These are phyloP conservation scores for Lasioglossum lativentre DNA, from an alignment of 2,888 invertebrate species.

Conservation along the genomic window DNA sequence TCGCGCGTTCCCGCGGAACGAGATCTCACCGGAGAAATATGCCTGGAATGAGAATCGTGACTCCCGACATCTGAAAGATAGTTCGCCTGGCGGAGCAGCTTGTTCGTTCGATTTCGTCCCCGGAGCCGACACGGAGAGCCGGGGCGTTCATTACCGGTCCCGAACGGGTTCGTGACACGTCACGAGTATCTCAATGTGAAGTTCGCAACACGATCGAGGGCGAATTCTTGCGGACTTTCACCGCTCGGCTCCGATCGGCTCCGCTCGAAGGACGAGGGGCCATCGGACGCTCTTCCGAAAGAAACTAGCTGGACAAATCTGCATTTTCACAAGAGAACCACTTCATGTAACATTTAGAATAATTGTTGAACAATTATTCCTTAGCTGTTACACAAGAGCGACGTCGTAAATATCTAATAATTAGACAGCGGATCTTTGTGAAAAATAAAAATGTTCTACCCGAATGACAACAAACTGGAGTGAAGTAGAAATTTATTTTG, in stretches of 20 bases:
- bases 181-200: slow-evolving; percentile 77
- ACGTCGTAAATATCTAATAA: background rate
- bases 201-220: slow-evolving; percentile 75
- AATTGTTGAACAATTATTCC: background rate
- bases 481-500: too few relatives aligned
- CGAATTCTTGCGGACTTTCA: slow-evolving; percentile 75
- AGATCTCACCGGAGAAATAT: slow-evolving; percentile 19
- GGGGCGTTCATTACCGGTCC: slow-evolving; percentile 66
- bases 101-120: slow-evolving; percentile 33
- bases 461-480: too few relatives aligned
- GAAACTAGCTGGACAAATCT: background rate
- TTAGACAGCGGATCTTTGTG: too few relatives aligned
- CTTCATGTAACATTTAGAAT: too few relatives aligned
- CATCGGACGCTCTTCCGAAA: background rate
- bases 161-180: slow-evolving; percentile 70
- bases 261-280: slow-evolving; percentile 64
- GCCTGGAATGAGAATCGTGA: slow-evolving; percentile 56
- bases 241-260: slow-evolving; percentile 37
- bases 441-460: too few relatives aligned
- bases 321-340: background rate
- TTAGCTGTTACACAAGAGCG: background rate
- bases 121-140: slow-evolving; percentile 38
- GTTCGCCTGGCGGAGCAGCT: slow-evolving; percentile 14
- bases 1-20: slow-evolving; percentile 14
- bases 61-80: slow-evolving; percentile 36